These are phyloP conservation scores for Melanostoma scalare DNA, from an alignment of 2,888 invertebrate species.

Conservation along the genomic window DNA sequence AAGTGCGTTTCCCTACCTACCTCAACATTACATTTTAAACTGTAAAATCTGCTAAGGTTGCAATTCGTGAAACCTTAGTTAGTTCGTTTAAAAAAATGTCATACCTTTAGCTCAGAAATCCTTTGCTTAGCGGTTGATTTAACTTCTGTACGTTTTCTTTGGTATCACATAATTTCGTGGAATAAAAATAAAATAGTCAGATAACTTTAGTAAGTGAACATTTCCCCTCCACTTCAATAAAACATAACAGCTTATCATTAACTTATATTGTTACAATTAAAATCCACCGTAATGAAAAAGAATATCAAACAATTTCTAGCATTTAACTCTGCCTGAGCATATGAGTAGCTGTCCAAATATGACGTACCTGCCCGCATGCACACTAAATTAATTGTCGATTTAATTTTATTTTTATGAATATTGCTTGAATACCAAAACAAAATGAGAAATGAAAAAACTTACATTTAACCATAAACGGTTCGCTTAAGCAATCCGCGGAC, in stretches of 20 bases:
- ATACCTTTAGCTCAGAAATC: no score
- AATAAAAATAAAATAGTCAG: no score
- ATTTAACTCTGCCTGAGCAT: not conserved
- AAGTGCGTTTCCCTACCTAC: no score
- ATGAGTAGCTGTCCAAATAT: constrained; percentile 40
- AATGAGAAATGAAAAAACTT: not conserved
- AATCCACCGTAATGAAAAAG: not conserved
- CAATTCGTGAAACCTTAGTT: no score
- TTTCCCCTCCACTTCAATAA: no score
- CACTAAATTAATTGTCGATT: constrained; percentile 67
- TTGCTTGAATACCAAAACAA: constrained; percentile 18
- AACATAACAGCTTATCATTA: constrained; percentile 6
- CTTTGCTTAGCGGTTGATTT: no score
- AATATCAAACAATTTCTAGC: constrained; percentile 7
- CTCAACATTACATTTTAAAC: no score
- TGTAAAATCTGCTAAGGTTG: no score
- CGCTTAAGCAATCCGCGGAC: constrained; percentile 6
- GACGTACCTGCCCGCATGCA: constrained; percentile 33
- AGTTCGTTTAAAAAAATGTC: no score
- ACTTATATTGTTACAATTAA: constrained; percentile 37
- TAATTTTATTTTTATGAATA: constrained; percentile 71
- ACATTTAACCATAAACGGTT: constrained; percentile 64
- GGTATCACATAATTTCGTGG: no score
- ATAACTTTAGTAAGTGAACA: no score
- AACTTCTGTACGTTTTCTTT: no score